phyloP scores from a whole-genome alignment of 2,888 invertebrate genomes.

The Agrotis exclamationis region DNA sequence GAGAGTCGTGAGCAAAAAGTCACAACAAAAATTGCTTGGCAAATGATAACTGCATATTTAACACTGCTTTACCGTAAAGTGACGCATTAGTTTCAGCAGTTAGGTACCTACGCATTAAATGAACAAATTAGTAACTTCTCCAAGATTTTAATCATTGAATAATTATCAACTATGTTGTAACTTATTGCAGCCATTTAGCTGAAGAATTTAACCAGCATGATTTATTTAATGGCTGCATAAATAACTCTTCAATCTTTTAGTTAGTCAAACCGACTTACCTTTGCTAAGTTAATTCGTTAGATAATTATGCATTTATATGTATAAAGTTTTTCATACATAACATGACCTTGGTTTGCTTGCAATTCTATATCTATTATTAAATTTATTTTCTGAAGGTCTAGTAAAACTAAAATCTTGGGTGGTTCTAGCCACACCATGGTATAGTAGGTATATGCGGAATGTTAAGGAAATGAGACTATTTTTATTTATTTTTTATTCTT shows the following conservation, averaged over 20 bases:
- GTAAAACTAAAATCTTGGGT: no score
- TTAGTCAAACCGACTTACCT: not conserved
- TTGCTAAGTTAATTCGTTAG: conserved; percentile 1
- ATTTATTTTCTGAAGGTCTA: conserved; percentile 9
- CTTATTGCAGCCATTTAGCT: not conserved
- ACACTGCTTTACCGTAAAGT: not conserved
- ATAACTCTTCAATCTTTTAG: not conserved
- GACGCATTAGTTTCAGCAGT: not conserved
- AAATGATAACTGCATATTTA: not conserved
- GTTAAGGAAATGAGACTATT: no score
- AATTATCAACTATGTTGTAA: not conserved
- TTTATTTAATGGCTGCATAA: not conserved
- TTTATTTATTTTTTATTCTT: no score
- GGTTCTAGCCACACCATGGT: no score
- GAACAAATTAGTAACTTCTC: not conserved
- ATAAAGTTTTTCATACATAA: conserved; percentile 12
- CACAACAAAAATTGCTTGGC: not conserved
- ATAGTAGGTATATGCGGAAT: no score
- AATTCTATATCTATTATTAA: not conserved
- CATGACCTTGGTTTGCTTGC: conserved; percentile 8
- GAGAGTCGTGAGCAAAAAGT: not conserved
- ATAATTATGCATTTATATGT: conserved; percentile 42
- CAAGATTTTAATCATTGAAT: not conserved
- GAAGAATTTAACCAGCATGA: not conserved
- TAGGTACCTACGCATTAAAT: no score